A percentile compares a stretch with the other conserved stretches of the same genome.
Conservation (phyloP, 2,797 vertebrate genomes). For the Oceanodroma leucorhoa region DNA sequence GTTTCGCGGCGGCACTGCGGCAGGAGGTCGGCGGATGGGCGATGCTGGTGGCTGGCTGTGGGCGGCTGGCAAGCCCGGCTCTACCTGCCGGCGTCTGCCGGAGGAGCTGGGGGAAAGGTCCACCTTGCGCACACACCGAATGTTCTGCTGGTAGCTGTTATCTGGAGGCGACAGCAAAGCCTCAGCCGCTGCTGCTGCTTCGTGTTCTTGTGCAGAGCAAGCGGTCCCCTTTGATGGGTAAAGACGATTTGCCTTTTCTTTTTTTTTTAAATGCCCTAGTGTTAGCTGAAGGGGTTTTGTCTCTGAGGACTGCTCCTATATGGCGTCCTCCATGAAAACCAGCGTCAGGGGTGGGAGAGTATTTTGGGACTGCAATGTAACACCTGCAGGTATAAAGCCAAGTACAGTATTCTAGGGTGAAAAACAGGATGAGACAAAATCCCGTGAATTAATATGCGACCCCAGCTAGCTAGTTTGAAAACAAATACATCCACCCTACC, state of each 20-base stretch:
- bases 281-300: background rate
- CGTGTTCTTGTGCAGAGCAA: background rate
- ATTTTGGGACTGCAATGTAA: fast-evolving
- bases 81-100: background rate
- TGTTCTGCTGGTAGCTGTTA: background rate
- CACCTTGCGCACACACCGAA: background rate
- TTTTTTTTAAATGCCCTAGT: no score
- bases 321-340: background rate
- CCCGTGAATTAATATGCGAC: background rate
- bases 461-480: background rate
- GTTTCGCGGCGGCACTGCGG: background rate
- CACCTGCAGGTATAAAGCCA: background rate
- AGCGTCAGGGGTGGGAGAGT: background rate
- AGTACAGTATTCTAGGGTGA: fast-evolving
- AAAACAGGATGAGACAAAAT: background rate
- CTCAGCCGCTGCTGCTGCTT: background rate
- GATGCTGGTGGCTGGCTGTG: background rate
- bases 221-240: background rate
- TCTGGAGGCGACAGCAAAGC: background rate
- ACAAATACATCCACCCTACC: background rate
- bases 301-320: fast-evolving
- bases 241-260: background rate
- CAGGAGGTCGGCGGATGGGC: background rate
- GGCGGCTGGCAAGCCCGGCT: background rate
- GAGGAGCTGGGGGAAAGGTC: background rate